Conservation (phyloP, 35 echinoderm and acorn worm species). For the Diadema setosum region DNA sequence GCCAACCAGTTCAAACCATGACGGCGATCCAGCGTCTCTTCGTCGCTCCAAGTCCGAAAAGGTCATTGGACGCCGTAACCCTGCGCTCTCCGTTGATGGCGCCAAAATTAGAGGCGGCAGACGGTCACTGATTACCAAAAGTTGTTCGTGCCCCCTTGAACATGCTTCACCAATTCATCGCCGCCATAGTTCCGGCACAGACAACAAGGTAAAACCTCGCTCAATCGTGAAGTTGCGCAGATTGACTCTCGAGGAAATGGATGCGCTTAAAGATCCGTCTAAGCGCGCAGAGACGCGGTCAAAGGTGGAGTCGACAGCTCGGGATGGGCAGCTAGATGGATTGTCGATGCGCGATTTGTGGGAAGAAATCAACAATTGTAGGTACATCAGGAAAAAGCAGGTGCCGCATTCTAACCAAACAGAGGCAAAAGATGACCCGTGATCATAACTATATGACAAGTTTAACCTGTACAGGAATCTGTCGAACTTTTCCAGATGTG, state of each 20-base stretch:
- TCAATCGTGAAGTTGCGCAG: neutral
- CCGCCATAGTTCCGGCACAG: neutral
- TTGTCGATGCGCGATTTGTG: neutral
- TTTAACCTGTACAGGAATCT: too few species aligned
- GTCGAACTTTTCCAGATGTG: too few species aligned
- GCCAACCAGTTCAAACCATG: neutral
- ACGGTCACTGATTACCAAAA: neutral
- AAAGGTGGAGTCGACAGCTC: neutral
- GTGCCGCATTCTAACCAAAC: too few species aligned
- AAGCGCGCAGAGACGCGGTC: neutral
- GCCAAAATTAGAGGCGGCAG: neutral
- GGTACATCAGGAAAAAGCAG: constrained; percentile 1
- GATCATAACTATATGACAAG: too few species aligned
- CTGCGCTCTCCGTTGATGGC: neutral
- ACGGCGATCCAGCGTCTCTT: neutral
- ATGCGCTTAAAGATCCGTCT: neutral
- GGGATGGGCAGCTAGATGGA: neutral
- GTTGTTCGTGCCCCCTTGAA: neutral
- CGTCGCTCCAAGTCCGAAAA: neutral
- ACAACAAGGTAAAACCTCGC: neutral
- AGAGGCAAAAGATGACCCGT: too few species aligned
- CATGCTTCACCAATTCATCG: neutral
- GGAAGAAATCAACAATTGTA: neutral
- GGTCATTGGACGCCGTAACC: too few species aligned
- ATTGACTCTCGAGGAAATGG: neutral